phyloP scores from a whole-genome alignment of 2,113 vertebrate genomes.

The Rhizomys pruinosus region DNA sequence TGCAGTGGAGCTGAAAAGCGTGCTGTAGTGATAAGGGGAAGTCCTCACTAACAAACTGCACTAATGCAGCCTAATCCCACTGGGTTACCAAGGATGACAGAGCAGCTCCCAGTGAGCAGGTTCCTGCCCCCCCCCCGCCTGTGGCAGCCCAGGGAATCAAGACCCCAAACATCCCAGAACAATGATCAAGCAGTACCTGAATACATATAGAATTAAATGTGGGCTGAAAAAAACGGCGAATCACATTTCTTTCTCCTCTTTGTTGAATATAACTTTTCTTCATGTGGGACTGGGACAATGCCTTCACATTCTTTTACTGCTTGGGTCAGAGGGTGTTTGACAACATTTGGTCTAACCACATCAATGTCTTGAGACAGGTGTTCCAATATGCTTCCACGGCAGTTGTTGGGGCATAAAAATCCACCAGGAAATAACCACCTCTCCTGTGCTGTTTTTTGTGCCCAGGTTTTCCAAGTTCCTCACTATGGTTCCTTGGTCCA shows the following conservation, averaged over 20 bases:
- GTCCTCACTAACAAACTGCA: neutral
- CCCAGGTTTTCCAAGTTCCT: too few relatives aligned
- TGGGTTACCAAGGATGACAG: neutral
- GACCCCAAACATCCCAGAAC: neutral
- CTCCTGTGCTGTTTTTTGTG: too few relatives aligned
- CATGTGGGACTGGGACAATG: constrained; percentile 76
- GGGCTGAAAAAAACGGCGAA: too few relatives aligned
- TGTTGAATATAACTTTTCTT: constrained; percentile 78
- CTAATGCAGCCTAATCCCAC: neutral
- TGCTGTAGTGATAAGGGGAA: neutral
- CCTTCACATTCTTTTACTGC: constrained; percentile 83
- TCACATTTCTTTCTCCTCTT: constrained; percentile 82
- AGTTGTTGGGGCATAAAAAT: constrained; percentile 90
- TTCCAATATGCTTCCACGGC: constrained; percentile 87
- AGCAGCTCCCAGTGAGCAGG: neutral
- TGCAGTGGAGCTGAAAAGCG: neutral
- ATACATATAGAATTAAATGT: neutral
- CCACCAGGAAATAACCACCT: constrained; percentile 95
- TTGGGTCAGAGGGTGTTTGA: constrained; percentile 84
- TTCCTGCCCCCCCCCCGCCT: neutral
- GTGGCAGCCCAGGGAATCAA: neutral
- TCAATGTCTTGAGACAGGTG: constrained; percentile 93
- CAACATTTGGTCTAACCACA: constrained; percentile 90
- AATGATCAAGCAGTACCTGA: neutral
- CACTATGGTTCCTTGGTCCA: too few relatives aligned